Base-by-base conservation (phyloP, 1,140 invertebrate genomes). In the Leptinotarsa texana region DNA sequence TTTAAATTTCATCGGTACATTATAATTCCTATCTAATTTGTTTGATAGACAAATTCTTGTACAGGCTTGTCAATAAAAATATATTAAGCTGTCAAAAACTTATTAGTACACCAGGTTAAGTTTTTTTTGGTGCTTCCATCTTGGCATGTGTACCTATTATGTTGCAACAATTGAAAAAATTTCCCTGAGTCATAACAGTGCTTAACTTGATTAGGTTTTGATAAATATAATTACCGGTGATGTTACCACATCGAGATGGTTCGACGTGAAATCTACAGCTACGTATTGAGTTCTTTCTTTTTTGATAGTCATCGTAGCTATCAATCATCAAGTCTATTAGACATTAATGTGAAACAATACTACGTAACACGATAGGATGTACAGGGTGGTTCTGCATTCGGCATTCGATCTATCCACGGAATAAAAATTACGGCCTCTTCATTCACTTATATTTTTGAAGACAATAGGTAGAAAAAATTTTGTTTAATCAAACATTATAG, bases 131-230 rank as follows among this genome's bases (percentile, higher is more conserved):
- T 42, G 33, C 33, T 57, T n/a, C n/a, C 51, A 57, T 57, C 33
- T 42, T 42, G 33, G 51, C 15, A 57, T 57, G n/a, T 57, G n/a
- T 18, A 18, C 4, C 15, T 57, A 57, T 15, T 57, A 57, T 57
- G 51, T 57, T 57, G 51, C 51, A 57, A 66, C 63, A 66, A 66
- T 66, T 66, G 24, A 68, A 68, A 68, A 33, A 68, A 68, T 8
- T n/a, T 18, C 33, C 27, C 66, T 68, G 42, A 68, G 66, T 68
- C 66, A 68, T 68, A 68, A 68, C 66, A 68, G 66, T 68, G 66
- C 66, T 68, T 68, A 68, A 68, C 66, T 68, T 68, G 66, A 68
- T 68, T 68, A 68, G 24, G 24, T 68, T 68, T 68, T 68, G 42
- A 68, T 68, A 68, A 68, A 68, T 68, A 68, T 68, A 68, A 68